phyloP scores from a whole-genome alignment of 2,113 vertebrate species.

The Microtus ochrogaster region DNA sequence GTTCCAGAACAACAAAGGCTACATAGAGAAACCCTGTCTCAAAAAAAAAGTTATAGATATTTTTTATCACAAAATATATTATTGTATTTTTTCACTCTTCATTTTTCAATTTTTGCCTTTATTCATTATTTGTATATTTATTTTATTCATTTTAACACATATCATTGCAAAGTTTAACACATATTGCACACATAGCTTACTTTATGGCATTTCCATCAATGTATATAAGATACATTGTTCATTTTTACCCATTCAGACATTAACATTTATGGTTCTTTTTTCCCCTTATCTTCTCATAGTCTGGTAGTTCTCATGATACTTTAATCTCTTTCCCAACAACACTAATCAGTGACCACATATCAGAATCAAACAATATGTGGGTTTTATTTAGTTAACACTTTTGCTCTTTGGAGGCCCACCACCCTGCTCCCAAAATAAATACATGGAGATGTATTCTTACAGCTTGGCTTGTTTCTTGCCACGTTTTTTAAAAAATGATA shows the following conservation, averaged over 20 bases:
- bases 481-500: background rate
- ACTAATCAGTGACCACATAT: background rate
- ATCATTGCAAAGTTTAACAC: too few relatives aligned
- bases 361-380: background rate
- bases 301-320: background rate
- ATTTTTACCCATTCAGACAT: background rate
- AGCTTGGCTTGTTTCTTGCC: background rate
- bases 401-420: background rate
- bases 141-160: background rate
- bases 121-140: background rate
- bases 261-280: background rate
- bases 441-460: background rate
- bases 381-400: too few relatives aligned
- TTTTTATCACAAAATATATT: background rate
- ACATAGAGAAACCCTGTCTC: background rate
- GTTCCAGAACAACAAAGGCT: background rate
- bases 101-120: background rate
- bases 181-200: too few relatives aligned
- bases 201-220: background rate
- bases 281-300: too few relatives aligned
- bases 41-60: background rate
- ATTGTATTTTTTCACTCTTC: too few relatives aligned
- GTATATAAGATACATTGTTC: background rate
- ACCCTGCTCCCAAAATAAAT: background rate
- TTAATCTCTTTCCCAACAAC: background rate